These are phyloP conservation scores for Uropsilus gracilis DNA, from an alignment of 2,113 vertebrate genomes.

Conservation along the genomic window DNA sequence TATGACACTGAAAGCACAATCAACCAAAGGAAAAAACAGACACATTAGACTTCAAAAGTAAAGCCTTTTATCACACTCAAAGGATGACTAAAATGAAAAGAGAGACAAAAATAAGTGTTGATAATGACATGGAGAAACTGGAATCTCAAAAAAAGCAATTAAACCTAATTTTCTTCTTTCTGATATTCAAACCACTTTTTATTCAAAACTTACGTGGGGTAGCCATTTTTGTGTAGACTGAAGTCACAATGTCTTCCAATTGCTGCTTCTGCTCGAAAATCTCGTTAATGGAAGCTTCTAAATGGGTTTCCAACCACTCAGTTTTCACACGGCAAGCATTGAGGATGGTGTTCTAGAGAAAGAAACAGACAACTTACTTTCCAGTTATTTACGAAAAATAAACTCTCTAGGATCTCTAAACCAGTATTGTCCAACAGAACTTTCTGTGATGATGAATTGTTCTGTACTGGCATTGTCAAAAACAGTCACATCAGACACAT, in stretches of 20 bases:
- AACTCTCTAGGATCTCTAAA: not conserved
- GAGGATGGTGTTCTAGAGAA: constrained; percentile 79
- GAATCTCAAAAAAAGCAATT: not conserved
- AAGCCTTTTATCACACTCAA: not conserved
- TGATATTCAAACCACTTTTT: not conserved
- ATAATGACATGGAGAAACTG: not conserved
- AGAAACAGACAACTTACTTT: constrained; percentile 25
- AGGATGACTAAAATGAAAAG: constrained; percentile 23
- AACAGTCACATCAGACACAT: not conserved
- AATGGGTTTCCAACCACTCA: constrained; percentile 86
- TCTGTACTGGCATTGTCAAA: not conserved
- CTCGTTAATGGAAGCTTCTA: constrained; percentile 81
- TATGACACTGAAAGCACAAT: not conserved
- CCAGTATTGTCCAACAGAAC: not conserved
- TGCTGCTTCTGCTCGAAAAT: constrained; percentile 85
- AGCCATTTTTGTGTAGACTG: constrained; percentile 83
- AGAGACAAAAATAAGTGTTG: not conserved
- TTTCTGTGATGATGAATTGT: not conserved
- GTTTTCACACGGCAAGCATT: constrained; percentile 81
- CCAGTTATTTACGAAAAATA: not conserved
- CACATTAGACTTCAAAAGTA: not conserved
- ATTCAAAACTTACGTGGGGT: constrained; percentile 79
- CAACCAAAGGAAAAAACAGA: not conserved
- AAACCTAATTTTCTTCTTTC: not conserved
- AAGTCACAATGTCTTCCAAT: constrained; percentile 81